A percentile compares a stretch with the other conserved stretches of the same genome.
phyloP scores from a whole-genome alignment of 2,113 vertebrate species.

The Sinocyclocheilus anshuiensis region DNA sequence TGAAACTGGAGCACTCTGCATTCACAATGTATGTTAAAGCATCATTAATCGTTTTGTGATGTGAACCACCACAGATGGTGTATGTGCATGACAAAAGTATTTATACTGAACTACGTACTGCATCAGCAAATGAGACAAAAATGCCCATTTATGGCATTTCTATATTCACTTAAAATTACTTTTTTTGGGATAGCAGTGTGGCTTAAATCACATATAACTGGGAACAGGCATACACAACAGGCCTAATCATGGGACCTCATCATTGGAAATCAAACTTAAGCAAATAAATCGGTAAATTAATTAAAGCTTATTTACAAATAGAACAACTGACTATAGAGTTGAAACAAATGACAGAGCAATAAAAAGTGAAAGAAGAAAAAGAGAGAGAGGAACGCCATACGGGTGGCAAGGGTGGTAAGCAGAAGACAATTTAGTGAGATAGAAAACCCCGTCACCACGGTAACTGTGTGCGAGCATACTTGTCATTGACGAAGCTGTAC shows the following conservation, averaged over 20 bases:
- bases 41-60: neutral
- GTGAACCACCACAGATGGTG: neutral
- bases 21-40: neutral
- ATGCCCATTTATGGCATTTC: neutral
- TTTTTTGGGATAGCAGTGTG: neutral
- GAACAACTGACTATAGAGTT: neutral
- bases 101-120: neutral
- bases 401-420: conserved; percentile 37
- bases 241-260: neutral
- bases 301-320: conserved; percentile 1
- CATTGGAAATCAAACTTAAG: neutral
- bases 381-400: conserved; percentile 2
- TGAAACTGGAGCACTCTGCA: neutral
- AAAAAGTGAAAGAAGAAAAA: neutral
- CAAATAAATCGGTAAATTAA: neutral
- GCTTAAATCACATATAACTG: neutral
- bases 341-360: neutral
- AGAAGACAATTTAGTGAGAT: conserved; percentile 11
- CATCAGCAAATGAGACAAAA: neutral
- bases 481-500: conserved; percentile 99
- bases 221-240: neutral
- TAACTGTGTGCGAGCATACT: conserved; percentile 76
- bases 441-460: conserved; percentile 39
- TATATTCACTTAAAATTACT: neutral
- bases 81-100: neutral